Conservation (phyloP, 2,888 invertebrate species). For the Cheilosia pagana region DNA sequence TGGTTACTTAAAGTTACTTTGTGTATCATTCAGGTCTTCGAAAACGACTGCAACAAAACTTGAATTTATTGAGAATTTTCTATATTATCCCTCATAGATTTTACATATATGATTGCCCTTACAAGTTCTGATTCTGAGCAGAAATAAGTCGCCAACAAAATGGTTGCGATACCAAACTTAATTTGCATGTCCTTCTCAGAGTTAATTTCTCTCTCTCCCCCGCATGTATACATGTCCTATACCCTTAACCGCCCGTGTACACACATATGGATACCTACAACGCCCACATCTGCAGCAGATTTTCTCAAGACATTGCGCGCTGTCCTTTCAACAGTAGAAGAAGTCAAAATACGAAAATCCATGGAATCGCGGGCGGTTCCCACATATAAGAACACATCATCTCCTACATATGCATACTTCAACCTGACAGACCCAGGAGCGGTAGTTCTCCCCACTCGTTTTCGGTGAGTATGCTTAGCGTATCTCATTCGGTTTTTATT, state of each 20-base stretch:
- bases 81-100: too few species aligned
- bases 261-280: not conserved
- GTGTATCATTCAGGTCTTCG: too few species aligned
- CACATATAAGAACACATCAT: slow-evolving; percentile 40
- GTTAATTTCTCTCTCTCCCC: slow-evolving; percentile 1
- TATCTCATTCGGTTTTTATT: slow-evolving; percentile 70
- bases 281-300: slow-evolving; percentile 23
- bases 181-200: slow-evolving; percentile 7
- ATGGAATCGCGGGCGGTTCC: slow-evolving; percentile 25
- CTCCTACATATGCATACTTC: slow-evolving; percentile 5
- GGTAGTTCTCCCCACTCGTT: slow-evolving; percentile 8
- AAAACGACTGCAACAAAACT: too few species aligned
- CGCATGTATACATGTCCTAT: not conserved
- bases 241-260: not conserved
- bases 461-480: slow-evolving; percentile 65
- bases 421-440: slow-evolving; percentile 23
- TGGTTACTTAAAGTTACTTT: too few species aligned
- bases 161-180: slow-evolving; percentile 1
- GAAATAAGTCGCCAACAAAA: not conserved
- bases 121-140: not conserved
- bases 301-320: slow-evolving; percentile 23
- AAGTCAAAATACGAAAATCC: slow-evolving; percentile 33
- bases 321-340: slow-evolving; percentile 32
- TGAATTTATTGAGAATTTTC: too few species aligned
- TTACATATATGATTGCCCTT: not conserved